phyloP scores from a whole-genome alignment of 1,140 invertebrate species.

The Reticulitermes speratus region DNA sequence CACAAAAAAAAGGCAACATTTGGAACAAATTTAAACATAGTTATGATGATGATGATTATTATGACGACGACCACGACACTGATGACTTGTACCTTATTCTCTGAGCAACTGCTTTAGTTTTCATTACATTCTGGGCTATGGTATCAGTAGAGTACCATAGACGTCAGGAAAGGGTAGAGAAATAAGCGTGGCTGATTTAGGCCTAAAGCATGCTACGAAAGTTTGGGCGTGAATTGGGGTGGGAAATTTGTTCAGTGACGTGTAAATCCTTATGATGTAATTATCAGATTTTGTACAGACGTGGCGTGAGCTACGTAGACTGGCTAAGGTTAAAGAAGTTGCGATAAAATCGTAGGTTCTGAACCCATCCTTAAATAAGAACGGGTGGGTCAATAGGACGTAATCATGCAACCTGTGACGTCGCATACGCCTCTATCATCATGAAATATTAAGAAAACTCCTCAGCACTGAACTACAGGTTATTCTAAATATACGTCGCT shows the following conservation, averaged over 20 bases:
- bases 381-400: neutral
- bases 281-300: neutral
- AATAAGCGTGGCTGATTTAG: neutral
- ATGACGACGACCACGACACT: too few species aligned
- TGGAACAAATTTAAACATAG: too few species aligned
- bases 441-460: neutral
- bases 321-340: neutral
- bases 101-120: too few species aligned
- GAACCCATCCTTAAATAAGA: neutral
- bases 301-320: neutral
- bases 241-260: neutral
- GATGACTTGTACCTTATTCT: too few species aligned
- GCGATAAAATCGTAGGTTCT: neutral
- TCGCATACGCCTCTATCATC: neutral
- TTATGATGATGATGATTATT: too few species aligned
- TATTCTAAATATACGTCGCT: too few species aligned
- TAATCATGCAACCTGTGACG: neutral
- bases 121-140: too few species aligned
- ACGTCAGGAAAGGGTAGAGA: neutral
- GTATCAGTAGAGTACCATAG: too few species aligned
- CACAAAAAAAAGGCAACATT: too few species aligned
- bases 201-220: neutral
- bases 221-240: too few species aligned
- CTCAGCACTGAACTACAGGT: too few species aligned
- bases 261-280: neutral